These are phyloP conservation scores for Rhinolophus ferrumequinum DNA, from an alignment of 2,113 vertebrate species.

Conservation along the genomic window DNA sequence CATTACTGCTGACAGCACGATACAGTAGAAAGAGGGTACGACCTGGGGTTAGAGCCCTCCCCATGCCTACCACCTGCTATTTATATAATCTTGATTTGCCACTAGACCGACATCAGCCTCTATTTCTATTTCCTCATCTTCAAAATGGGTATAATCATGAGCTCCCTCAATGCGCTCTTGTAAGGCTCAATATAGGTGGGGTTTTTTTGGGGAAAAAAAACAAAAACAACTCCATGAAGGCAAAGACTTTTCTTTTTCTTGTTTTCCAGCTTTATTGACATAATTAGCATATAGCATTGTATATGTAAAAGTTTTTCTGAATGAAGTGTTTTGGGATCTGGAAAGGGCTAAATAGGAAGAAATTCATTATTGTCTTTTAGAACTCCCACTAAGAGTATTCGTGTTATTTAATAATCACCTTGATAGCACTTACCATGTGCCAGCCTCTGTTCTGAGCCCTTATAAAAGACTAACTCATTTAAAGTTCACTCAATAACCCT, in stretches of 20 bases:
- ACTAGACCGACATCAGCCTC: not conserved
- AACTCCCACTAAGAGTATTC: not conserved
- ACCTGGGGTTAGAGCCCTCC: not conserved
- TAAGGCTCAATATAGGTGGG: not conserved
- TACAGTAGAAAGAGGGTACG: not conserved
- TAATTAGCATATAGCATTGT: not conserved
- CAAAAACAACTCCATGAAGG: not conserved
- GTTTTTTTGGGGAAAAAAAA: not conserved
- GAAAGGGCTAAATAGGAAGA: not conserved
- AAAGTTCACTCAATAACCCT: not conserved
- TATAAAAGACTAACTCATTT: conserved; percentile 3
- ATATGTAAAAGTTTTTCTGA: conserved; percentile 8
- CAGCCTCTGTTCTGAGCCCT: not conserved
- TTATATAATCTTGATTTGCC: not conserved
- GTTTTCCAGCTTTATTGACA: not conserved
- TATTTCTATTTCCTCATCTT: conserved; percentile 4
- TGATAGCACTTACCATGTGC: not conserved
- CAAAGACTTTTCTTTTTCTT: not conserved
- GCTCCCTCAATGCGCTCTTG: not conserved
- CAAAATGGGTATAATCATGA: not conserved
- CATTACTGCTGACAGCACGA: not conserved
- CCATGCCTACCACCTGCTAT: not conserved
- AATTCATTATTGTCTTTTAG: conserved; percentile 11
- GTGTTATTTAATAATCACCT: not conserved
- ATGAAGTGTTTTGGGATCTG: not conserved